Evolutionary conservation across 2,888 invertebrate genomes (phyloP).

Genomic region (Noctua fimbriata): DNA sequence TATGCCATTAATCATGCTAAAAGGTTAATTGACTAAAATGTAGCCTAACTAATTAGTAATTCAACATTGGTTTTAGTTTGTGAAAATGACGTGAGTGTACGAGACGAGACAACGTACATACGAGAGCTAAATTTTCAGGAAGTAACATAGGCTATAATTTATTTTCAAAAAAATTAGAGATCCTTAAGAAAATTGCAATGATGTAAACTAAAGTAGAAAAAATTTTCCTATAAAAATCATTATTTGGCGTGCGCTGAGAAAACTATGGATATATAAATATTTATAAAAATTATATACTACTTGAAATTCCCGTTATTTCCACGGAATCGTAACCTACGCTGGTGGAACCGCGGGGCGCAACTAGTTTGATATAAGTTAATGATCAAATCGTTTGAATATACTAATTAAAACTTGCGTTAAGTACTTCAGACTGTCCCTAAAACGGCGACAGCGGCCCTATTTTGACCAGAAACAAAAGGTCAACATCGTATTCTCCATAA

Average conservation of each 20-base stretch:
- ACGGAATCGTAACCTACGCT: too few species aligned
- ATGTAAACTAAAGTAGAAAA: too few species aligned
- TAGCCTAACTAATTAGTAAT: conserved; percentile 21
- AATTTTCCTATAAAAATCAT: too few species aligned
- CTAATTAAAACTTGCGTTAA: neutral
- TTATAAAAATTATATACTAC: too few species aligned
- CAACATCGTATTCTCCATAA: neutral
- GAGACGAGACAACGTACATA: neutral
- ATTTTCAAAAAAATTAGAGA: too few species aligned
- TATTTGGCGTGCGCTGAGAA: too few species aligned
- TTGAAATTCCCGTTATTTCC: too few species aligned
- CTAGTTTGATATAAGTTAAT: neutral
- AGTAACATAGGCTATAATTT: too few species aligned
- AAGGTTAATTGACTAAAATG: conserved; percentile 35
- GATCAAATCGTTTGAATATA: neutral
- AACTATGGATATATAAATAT: too few species aligned
- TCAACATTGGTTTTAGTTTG: neutral
- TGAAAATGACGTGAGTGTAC: neutral
- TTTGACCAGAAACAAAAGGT: neutral
- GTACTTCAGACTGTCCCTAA: neutral
- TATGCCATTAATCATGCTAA: conserved; percentile 31
- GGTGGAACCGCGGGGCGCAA: too few species aligned
- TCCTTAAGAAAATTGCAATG: too few species aligned
- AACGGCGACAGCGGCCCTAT: neutral
- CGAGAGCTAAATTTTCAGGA: too few species aligned